These are phyloP conservation scores for Stegodyphus mimosarum DNA, from an alignment of 1,140 invertebrate genomes.

Conservation along the genomic window DNA sequence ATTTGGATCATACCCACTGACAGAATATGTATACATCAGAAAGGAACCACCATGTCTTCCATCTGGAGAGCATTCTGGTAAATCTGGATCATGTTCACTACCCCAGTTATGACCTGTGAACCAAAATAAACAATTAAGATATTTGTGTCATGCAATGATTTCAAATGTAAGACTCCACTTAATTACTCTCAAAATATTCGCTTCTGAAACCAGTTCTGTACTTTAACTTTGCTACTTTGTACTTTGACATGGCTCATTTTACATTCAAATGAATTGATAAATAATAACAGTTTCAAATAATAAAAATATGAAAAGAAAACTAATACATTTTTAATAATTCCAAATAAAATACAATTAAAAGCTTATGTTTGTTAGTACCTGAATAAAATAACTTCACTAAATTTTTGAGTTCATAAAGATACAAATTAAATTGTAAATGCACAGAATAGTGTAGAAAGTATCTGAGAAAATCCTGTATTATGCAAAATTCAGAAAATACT, in stretches of 20 bases:
- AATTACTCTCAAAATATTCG: too few species aligned
- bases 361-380: too few species aligned
- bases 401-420: too few species aligned
- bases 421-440: too few species aligned
- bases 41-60: slow-evolving; percentile 93
- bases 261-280: not conserved
- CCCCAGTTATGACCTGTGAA: slow-evolving; percentile 98
- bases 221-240: too few species aligned
- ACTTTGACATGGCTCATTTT: not conserved
- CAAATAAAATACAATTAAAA: too few species aligned
- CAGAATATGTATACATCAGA: slow-evolving; percentile 98
- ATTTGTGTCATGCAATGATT: not conserved
- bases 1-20: slow-evolving; percentile 95
- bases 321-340: not conserved
- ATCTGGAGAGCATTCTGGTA: slow-evolving; percentile 91
- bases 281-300: not conserved
- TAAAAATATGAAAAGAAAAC: not conserved
- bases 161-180: too few species aligned
- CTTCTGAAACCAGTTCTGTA: too few species aligned
- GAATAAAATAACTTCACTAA: too few species aligned
- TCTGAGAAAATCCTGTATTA: too few species aligned
- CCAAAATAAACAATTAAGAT: slow-evolving; percentile 7
- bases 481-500: too few species aligned
- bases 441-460: too few species aligned
- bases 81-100: slow-evolving; percentile 96